Conservation (phyloP, 2,888 invertebrate species). For the Limnephilus marmoratus region DNA sequence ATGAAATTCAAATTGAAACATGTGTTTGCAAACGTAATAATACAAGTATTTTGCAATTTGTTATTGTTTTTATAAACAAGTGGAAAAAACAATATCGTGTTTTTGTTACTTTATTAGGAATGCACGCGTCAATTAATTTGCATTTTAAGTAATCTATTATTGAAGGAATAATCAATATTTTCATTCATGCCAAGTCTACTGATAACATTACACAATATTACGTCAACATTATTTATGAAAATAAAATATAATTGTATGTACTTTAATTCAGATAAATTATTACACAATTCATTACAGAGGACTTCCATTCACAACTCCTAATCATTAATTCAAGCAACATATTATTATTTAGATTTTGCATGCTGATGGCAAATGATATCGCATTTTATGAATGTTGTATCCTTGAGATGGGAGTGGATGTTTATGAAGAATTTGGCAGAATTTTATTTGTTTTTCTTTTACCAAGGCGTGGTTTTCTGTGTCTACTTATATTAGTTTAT, state of each 20-base stretch:
- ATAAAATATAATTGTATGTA: not conserved
- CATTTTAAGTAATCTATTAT: slow-evolving; percentile 32
- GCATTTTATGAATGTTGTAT: not conserved
- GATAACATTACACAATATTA: slow-evolving; percentile 38
- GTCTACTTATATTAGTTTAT: not conserved
- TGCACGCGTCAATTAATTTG: slow-evolving; percentile 22
- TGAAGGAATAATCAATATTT: slow-evolving; percentile 46
- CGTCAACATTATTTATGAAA: slow-evolving; percentile 38
- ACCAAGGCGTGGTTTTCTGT: not conserved
- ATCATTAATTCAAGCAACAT: slow-evolving; percentile 8
- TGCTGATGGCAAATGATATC: too few species aligned
- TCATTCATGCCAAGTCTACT: slow-evolving; percentile 45
- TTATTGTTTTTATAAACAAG: not conserved
- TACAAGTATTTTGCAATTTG: not conserved
- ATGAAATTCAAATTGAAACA: not conserved
- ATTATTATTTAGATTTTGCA: slow-evolving; percentile 10
- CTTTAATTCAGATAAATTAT: slow-evolving; percentile 15
- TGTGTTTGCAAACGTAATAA: not conserved
- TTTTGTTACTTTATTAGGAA: not conserved
- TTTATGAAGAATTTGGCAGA: not conserved
- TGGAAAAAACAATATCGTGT: not conserved
- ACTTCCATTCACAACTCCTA: slow-evolving; percentile 10
- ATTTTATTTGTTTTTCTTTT: not conserved
- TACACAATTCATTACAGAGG: slow-evolving; percentile 39
- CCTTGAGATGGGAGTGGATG: not conserved